Evolutionary conservation across 30 jellyfish, hydroid and myxozoan species (phyloP), one percentile per base, ranked within the genome.

Genomic region (Phacellophora camtschatica): DNA sequence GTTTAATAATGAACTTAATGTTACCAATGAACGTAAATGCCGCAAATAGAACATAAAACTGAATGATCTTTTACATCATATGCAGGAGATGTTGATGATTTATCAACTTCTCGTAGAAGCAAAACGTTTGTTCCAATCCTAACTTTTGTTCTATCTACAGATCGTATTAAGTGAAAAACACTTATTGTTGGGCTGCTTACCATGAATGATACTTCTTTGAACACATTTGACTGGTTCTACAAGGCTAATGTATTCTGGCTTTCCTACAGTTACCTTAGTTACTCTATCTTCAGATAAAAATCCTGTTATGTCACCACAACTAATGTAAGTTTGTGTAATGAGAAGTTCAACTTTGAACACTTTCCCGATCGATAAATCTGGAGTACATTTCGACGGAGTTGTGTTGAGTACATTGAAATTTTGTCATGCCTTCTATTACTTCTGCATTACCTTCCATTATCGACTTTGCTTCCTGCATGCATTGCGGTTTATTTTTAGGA

Each of bases 121-220:
- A 22, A 43, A 22, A 43, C 18, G 13, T 22, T 1, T 43, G 56
- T 43, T 22, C 18, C 18, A 10, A 43, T 43, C 1, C 22, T 2
- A 43, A 43, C 56, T 4, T 43, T 18, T 43, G 56, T 43, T 1
- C 56, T 43, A 4, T 43, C 56, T 10, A 22, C 56, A 43, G 56
- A 43, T 18, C 56, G 56, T 22, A 43, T 43, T 18, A 43, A 10
- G 13, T 43, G 56, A 22, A 10, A 43, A 18, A 43, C 22, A 22
- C 1, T 43, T 43, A 7, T 39, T 15, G 15, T 39, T 25, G 72
- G 72, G 27, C 27, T 57, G 15, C 27, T 42, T n/a, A 25, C 72
- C 13, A 42, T 25, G 32, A 57, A 57, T 2, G 72, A 57, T 13
- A 57, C 72, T 25, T 57, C 72, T 57, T 57, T 57, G 72, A 57